Conservation (phyloP, 2,888 invertebrate genomes). For the Leptothorax acervorum region DNA sequence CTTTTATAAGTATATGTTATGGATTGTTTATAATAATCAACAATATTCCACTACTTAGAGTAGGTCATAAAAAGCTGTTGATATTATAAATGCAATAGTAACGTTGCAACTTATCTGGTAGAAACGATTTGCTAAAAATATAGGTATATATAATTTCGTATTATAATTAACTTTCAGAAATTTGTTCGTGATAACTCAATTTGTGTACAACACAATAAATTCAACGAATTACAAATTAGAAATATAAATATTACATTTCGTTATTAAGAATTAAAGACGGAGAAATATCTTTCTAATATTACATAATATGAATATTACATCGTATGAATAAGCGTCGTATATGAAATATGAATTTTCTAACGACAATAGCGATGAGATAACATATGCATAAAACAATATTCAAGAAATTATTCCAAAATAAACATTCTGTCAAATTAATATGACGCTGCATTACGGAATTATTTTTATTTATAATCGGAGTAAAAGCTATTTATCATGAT, state of each 20-base stretch:
- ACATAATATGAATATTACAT: slow-evolving; percentile 7
- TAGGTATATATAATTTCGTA: background rate
- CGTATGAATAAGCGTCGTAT: background rate
- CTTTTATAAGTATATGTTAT: background rate
- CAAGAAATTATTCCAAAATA: slow-evolving; percentile 16
- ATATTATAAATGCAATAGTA: slow-evolving; percentile 12
- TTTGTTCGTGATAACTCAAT: background rate
- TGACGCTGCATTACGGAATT: background rate
- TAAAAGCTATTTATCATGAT: slow-evolving; percentile 24
- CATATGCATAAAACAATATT: slow-evolving; percentile 2
- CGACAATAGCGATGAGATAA: background rate
- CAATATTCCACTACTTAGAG: background rate
- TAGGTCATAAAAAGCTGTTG: background rate
- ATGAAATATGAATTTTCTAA: slow-evolving; percentile 5
- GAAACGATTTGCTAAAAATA: slow-evolving; percentile 22
- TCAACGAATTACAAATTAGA: slow-evolving; percentile 14
- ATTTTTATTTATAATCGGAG: slow-evolving; percentile 18
- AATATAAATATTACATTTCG: slow-evolving; percentile 24
- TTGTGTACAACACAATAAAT: background rate
- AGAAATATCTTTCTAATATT: slow-evolving; percentile 9
- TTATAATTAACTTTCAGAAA: slow-evolving; percentile 12
- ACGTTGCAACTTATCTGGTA: slow-evolving; percentile 22
- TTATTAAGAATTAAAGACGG: background rate
- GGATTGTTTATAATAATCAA: slow-evolving; percentile 23
- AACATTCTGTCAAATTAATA: slow-evolving; percentile 26